A percentile compares a stretch with the other conserved stretches of the same genome.
These are phyloP conservation scores for Scomberomorus guttatus DNA, from an alignment of 2,797 vertebrate genomes.

Conservation along the genomic window DNA sequence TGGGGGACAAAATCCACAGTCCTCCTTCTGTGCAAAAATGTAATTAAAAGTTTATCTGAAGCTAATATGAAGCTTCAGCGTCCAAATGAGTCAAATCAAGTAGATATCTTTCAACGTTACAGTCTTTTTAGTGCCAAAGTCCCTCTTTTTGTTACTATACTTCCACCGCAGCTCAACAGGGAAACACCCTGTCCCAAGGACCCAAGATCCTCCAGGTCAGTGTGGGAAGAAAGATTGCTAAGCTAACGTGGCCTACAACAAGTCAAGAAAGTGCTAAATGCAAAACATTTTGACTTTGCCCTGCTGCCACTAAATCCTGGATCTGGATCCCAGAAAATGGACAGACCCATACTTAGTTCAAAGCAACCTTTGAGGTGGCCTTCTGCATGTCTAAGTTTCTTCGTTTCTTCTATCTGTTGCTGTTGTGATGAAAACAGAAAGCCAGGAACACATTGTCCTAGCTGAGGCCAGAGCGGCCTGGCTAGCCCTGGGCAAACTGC, in stretches of 20 bases:
- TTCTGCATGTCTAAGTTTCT: background rate
- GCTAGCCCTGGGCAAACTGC: constrained; percentile 8
- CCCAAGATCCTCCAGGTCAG: too few relatives aligned
- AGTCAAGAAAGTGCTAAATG: background rate
- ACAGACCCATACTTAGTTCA: background rate
- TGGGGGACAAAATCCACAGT: too few relatives aligned
- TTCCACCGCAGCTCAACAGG: too few relatives aligned
- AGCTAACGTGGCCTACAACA: background rate
- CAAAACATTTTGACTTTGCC: background rate
- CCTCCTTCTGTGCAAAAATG: too few relatives aligned
- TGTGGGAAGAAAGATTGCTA: too few relatives aligned
- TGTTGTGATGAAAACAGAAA: constrained; percentile 20
- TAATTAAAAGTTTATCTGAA: too few relatives aligned
- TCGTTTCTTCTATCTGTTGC: background rate
- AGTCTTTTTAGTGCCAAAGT: too few relatives aligned
- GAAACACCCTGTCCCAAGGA: too few relatives aligned
- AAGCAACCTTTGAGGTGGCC: background rate
- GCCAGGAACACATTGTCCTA: background rate
- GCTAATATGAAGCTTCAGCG: too few relatives aligned
- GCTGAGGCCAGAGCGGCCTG: constrained; percentile 25
- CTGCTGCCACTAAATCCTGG: background rate
- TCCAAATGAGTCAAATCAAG: too few relatives aligned
- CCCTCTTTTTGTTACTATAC: too few relatives aligned
- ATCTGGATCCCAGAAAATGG: background rate
- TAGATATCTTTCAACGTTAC: too few relatives aligned